These are phyloP conservation scores for Melikaiella ostensackeni DNA, from an alignment of 2,888 invertebrate genomes.

Conservation along the genomic window DNA sequence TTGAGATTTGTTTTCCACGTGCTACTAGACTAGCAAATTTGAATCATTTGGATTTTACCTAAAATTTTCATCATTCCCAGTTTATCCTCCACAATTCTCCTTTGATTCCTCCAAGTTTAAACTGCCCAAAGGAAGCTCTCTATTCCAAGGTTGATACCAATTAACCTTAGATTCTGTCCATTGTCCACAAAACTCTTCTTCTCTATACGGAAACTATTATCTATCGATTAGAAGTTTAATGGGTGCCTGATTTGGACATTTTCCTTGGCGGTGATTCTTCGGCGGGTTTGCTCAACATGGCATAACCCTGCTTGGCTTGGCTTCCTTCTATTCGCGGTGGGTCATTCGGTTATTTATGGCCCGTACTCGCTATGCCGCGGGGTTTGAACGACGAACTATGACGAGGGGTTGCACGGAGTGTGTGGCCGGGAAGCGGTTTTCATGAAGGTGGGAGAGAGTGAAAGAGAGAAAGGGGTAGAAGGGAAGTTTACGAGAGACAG, in stretches of 20 bases:
- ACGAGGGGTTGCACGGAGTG: constrained; percentile 57
- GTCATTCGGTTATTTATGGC: constrained; percentile 74
- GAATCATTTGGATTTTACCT: constrained; percentile 2
- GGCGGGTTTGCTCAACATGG: constrained; percentile 39
- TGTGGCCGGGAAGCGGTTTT: constrained; percentile 42
- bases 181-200: neutral
- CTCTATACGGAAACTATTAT: neutral
- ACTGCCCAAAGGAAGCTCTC: neutral
- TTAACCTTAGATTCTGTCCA: neutral
- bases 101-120: neutral
- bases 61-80: neutral
- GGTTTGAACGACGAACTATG: constrained; percentile 59
- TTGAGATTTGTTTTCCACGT: neutral
- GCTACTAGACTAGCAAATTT: neutral
- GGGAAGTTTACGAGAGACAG: constrained; percentile 46
- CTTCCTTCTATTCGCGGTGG: constrained; percentile 65
- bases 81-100: neutral
- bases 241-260: constrained; percentile 2
- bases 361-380: constrained; percentile 59
- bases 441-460: constrained; percentile 47
- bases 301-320: constrained; percentile 45
- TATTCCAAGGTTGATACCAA: neutral
- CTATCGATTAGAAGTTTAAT: neutral
- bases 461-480: constrained; percentile 46
- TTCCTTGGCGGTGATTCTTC: constrained; percentile 17